Conservation (phyloP, 2,113 vertebrate species). For the Entomyzon cyanotis region DNA sequence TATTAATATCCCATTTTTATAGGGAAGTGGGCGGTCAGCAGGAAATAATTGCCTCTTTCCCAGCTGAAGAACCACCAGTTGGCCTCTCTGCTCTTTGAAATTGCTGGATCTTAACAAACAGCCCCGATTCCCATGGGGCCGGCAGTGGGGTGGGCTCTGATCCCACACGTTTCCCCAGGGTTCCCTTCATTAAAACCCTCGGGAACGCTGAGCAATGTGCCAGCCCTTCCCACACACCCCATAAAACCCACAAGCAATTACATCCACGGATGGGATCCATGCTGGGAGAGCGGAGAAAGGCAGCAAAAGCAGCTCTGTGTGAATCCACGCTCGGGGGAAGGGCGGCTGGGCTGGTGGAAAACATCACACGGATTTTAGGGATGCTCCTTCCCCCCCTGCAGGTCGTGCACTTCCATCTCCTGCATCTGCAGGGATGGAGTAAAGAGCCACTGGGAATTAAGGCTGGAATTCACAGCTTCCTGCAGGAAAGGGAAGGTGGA, state of each 20-base stretch:
- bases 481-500: not conserved
- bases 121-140: rapidly evolving
- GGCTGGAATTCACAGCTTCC: not conserved
- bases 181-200: not conserved
- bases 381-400: not conserved
- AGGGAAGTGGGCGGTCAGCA: not conserved
- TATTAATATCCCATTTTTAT: not conserved
- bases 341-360: not conserved
- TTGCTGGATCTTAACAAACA: not conserved
- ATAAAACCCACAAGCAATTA: not conserved
- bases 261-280: not conserved
- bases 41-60: slow-evolving; percentile 29
- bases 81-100: slow-evolving; percentile 20
- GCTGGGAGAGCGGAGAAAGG: slow-evolving; percentile 4
- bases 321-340: not conserved
- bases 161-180: not conserved
- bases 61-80: not conserved
- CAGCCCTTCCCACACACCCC: slow-evolving; percentile 10
- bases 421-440: not conserved
- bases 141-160: not conserved
- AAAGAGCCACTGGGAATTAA: not conserved
- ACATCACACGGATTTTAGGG: not conserved
- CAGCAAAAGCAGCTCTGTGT: not conserved
- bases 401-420: not conserved
- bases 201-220: not conserved